A percentile compares a stretch with the other conserved stretches of the same genome.
Evolutionary conservation across 1,140 invertebrate genomes (phyloP).

Genomic region (Dendrolimus kikuchii): DNA sequence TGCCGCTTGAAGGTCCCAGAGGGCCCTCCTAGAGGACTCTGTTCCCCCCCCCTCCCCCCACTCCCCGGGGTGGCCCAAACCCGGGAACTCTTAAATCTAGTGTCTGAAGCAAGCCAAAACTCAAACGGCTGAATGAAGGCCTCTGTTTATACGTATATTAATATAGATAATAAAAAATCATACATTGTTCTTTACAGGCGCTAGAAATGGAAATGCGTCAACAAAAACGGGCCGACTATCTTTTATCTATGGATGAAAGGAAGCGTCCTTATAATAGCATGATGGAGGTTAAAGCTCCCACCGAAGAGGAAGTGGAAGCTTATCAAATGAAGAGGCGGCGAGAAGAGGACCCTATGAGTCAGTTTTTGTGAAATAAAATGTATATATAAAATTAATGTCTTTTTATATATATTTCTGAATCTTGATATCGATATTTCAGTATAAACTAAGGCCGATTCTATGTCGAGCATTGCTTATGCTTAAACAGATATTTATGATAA

Average conservation of each 20-base stretch:
- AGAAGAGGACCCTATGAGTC: slow-evolving; percentile 93
- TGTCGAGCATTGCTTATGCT: too few species aligned
- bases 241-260: slow-evolving; percentile 85
- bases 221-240: slow-evolving; percentile 75
- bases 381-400: slow-evolving; percentile 3
- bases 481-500: too few species aligned
- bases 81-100: too few species aligned
- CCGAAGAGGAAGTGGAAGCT: slow-evolving; percentile 95
- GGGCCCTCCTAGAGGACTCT: too few species aligned
- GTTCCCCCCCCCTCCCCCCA: too few species aligned
- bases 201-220: slow-evolving; percentile 78
- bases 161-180: slow-evolving; percentile 1
- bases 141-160: slow-evolving; percentile 5
- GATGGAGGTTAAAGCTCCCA: slow-evolving; percentile 86
- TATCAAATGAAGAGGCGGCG: slow-evolving; percentile 89
- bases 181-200: slow-evolving; percentile 62
- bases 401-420: background rate
- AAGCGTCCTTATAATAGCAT: slow-evolving; percentile 95
- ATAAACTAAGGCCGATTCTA: too few species aligned
- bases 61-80: too few species aligned
- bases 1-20: too few species aligned
- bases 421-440: too few species aligned
- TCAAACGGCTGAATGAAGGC: too few species aligned
- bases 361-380: slow-evolving; percentile 71
- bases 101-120: too few species aligned